These are phyloP conservation scores for Gryllus bimaculatus DNA, from an alignment of 1,140 invertebrate species.

Conservation along the genomic window DNA sequence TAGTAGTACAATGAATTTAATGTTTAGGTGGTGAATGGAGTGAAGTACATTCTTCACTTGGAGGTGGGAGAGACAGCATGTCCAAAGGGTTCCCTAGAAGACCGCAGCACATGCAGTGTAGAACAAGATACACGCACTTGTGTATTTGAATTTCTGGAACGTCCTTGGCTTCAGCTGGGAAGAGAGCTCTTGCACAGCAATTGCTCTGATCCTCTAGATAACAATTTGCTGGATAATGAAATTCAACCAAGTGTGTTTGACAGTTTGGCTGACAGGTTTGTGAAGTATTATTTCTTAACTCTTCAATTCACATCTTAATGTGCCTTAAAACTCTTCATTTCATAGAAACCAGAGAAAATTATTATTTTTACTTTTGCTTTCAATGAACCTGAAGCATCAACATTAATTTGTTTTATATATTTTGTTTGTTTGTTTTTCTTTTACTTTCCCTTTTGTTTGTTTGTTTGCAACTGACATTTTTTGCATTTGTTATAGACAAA, in stretches of 20 bases:
- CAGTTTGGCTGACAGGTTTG: background rate
- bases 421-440: no score
- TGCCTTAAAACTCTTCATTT: no score
- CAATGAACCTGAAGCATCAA: no score
- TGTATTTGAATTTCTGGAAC: slow-evolving; percentile 32
- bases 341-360: no score
- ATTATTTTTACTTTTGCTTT: no score
- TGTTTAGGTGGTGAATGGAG: slow-evolving; percentile 19
- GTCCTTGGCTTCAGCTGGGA: slow-evolving; percentile 29
- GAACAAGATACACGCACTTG: slow-evolving; percentile 23
- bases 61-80: slow-evolving; percentile 18
- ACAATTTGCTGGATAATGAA: slow-evolving; percentile 25
- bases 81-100: background rate
- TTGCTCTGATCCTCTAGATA: slow-evolving; percentile 28
- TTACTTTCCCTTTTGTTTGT: no score
- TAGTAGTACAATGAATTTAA: background rate
- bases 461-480: no score
- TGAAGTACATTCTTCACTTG: slow-evolving; percentile 18
- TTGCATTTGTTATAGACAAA: background rate
- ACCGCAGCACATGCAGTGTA: background rate
- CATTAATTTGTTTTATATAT: no score
- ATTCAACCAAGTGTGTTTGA: slow-evolving; percentile 12
- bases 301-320: background rate
- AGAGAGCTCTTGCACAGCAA: slow-evolving; percentile 33
- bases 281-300: background rate